Evolutionary conservation across 2,888 invertebrate species (phyloP), one percentile per base, ranked within the genome.

Genomic region (Furcula furcula): DNA sequence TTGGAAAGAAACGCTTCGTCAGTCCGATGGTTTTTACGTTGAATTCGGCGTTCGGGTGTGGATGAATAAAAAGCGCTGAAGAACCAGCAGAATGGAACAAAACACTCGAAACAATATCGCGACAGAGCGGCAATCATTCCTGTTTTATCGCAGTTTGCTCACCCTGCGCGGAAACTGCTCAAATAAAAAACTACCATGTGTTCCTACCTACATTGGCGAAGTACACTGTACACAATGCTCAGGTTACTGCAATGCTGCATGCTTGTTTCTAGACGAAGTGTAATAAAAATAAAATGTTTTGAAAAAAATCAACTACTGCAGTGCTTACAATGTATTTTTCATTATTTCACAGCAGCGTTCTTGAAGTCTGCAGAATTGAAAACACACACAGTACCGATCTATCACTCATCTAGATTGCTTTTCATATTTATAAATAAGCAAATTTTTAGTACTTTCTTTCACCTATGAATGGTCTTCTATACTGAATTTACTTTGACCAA

Each of bases 131-230:
- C 85, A 81, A 86, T 86, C 82, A 82, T 82, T 86, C 75, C 77
- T 78, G 79, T 83, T 86, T 86, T 87, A 87, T 87, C 85, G 78
- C 74, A 79, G 84, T 85, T 84, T 83, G 84, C 72, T 75, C 87
- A 86, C 79, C 77, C 78, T 69, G 16, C 68, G 66, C 79, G 82
- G 81, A 77, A 81, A 80, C 82, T 70, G 76, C 66, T 65, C 76
- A 74, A 80, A 85, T 86, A 86, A 85, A 84, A 87, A 86, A 83
- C 79, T 77, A 76, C 70, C 69, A 69, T 70, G 65, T 76, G 69
- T 66, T 60, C 53, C 45, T 46, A 48, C 44, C 35, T 53, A 58
- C 42, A 39, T 57, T 55, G 38, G 34, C 45, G 34, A n/a, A n/a
- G n/a, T 35, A 18, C 28, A 11, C 33, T 36, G 22, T 23, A 41